Conservation (phyloP, 2,797 vertebrate genomes). For the Rousettus madagascariensis region DNA sequence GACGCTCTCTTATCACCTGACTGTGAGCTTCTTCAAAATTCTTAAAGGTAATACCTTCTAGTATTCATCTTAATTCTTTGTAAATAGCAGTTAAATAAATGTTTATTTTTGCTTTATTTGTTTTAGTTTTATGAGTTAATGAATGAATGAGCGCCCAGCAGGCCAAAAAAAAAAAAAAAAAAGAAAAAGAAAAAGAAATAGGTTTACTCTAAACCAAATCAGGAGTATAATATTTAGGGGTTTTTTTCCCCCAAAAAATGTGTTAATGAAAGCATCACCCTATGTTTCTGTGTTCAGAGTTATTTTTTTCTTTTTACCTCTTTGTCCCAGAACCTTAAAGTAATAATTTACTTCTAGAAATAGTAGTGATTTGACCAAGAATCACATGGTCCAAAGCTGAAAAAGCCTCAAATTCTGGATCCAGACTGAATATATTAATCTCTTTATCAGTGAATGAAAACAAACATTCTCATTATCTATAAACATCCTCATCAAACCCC, state of each 20-base stretch:
- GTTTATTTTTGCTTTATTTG: background rate
- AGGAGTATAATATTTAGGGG: background rate
- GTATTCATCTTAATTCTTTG: background rate
- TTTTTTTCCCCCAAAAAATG: background rate
- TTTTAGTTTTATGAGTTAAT: background rate
- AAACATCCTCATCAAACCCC: background rate
- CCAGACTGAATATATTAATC: background rate
- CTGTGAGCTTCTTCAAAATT: background rate
- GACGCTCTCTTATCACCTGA: background rate
- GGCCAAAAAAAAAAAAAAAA: background rate
- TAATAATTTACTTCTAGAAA: background rate
- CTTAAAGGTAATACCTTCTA: background rate
- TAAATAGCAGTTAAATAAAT: background rate
- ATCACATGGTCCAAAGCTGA: background rate
- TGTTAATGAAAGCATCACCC: background rate
- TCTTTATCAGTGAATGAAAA: background rate
- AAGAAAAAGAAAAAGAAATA: background rate
- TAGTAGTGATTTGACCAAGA: background rate
- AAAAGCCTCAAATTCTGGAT: background rate
- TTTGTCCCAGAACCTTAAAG: background rate
- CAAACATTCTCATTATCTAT: background rate
- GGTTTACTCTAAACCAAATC: background rate
- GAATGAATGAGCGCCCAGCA: background rate
- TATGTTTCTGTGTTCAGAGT: background rate
- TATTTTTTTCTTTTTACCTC: background rate